These are phyloP conservation scores for Gadopsis marmoratus DNA, from an alignment of 2,797 vertebrate species.

Conservation along the genomic window DNA sequence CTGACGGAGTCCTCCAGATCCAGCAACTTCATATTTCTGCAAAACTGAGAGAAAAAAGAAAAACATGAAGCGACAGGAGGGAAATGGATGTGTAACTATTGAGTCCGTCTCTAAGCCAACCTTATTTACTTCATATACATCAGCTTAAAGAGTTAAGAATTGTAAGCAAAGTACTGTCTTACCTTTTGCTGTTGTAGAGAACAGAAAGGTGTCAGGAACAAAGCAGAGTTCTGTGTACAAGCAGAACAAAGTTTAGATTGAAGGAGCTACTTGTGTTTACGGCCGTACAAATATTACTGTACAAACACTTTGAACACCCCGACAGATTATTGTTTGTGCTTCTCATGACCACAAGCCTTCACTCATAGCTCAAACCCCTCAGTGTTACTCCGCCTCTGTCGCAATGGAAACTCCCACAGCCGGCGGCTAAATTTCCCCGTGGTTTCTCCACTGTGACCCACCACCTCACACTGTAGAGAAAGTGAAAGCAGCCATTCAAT, in stretches of 20 bases:
- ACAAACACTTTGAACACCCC: slow-evolving; percentile 19
- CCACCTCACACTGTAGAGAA: slow-evolving; percentile 43
- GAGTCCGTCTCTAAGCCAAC: background rate
- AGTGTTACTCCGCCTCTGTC: slow-evolving; percentile 66
- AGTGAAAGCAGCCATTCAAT: slow-evolving; percentile 72
- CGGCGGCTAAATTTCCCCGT: slow-evolving; percentile 63
- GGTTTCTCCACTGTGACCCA: slow-evolving; percentile 51
- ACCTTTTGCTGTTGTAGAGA: slow-evolving; percentile 54
- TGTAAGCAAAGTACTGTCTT: slow-evolving; percentile 29
- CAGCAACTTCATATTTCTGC: slow-evolving; percentile 68
- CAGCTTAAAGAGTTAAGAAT: background rate
- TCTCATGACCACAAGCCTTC: slow-evolving; percentile 26
- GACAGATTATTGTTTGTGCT: slow-evolving; percentile 2
- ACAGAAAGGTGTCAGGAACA: slow-evolving; percentile 6
- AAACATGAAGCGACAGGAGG: background rate
- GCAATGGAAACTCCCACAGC: slow-evolving; percentile 73
- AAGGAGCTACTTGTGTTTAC: background rate
- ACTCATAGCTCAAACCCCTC: slow-evolving; percentile 39
- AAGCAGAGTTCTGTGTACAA: slow-evolving; percentile 3
- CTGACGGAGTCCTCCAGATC: slow-evolving; percentile 71
- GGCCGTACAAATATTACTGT: slow-evolving; percentile 10
- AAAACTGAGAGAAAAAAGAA: slow-evolving; percentile 10
- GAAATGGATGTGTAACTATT: background rate
- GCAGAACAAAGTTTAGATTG: background rate
- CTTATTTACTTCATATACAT: background rate